Evolutionary conservation across 2,113 vertebrate genomes (phyloP).

Genomic region (Hydrochoerus hydrochaeris): DNA sequence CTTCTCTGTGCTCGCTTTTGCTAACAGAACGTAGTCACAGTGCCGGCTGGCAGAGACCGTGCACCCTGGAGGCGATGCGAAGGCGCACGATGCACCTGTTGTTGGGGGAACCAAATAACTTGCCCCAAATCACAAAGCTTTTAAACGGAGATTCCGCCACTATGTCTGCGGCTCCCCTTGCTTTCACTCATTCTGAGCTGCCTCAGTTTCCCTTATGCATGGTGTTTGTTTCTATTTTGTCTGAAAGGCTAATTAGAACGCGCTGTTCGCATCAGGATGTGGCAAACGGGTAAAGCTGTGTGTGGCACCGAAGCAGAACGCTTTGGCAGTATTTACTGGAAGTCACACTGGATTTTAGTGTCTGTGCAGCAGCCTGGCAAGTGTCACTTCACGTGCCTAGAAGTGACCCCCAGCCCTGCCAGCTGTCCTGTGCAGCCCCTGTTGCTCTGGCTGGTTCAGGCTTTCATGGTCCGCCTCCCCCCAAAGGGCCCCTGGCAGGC

Average conservation of each 20-base stretch:
- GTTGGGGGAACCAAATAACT: neutral
- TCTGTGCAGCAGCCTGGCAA: neutral
- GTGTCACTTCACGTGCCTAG: neutral
- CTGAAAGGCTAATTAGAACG: neutral
- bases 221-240: slow-evolving; percentile 1
- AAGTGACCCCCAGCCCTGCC: neutral
- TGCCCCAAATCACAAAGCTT: neutral
- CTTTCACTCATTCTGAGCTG: neutral
- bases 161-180: neutral
- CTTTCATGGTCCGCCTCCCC: neutral
- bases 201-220: neutral
- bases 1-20: neutral
- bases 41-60: neutral
- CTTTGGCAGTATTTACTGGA: neutral
- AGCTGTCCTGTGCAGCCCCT: neutral
- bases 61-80: neutral
- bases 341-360: neutral
- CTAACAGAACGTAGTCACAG: neutral
- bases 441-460: neutral
- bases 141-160: neutral
- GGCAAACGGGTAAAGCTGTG: neutral
- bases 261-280: neutral
- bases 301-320: neutral
- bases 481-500: neutral
- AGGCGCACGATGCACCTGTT: neutral